Conservation (phyloP, 2,113 vertebrate genomes). For the Dicrurus megarhynchus region DNA sequence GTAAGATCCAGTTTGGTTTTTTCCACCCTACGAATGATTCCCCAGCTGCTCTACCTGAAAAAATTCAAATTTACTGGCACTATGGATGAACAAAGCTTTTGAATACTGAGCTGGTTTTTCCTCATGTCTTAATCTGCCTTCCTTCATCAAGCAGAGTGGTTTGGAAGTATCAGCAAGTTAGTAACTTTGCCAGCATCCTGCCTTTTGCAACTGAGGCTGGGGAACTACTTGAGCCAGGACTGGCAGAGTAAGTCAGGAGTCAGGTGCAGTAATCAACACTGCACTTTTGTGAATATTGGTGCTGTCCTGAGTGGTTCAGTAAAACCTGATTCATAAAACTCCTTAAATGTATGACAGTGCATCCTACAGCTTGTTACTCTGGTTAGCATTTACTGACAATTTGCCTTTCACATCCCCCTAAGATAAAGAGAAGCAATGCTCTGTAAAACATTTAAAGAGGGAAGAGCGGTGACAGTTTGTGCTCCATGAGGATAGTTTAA, state of each 20-base stretch:
- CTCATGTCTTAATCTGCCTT: neutral
- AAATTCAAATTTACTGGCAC: neutral
- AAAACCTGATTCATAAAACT: neutral
- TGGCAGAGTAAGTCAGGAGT: neutral
- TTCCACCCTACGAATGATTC: neutral
- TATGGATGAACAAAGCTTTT: neutral
- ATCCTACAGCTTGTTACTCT: neutral
- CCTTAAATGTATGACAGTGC: neutral
- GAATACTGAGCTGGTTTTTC: neutral
- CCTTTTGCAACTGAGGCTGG: neutral
- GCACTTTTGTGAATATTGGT: neutral
- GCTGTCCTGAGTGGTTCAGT: neutral
- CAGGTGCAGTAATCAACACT: neutral
- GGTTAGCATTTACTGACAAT: neutral
- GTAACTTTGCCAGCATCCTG: neutral
- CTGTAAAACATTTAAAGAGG: neutral
- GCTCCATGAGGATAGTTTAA: neutral
- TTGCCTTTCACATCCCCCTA: neutral
- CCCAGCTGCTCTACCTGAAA: neutral
- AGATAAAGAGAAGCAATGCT: neutral
- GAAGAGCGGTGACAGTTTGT: neutral
- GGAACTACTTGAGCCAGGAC: neutral
- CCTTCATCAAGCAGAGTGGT: accelerated
- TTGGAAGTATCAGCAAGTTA: neutral
- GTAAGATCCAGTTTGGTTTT: neutral